Evolutionary conservation across 2,113 vertebrate genomes (phyloP).

Genomic region (Misgurnus anguillicaudatus): DNA sequence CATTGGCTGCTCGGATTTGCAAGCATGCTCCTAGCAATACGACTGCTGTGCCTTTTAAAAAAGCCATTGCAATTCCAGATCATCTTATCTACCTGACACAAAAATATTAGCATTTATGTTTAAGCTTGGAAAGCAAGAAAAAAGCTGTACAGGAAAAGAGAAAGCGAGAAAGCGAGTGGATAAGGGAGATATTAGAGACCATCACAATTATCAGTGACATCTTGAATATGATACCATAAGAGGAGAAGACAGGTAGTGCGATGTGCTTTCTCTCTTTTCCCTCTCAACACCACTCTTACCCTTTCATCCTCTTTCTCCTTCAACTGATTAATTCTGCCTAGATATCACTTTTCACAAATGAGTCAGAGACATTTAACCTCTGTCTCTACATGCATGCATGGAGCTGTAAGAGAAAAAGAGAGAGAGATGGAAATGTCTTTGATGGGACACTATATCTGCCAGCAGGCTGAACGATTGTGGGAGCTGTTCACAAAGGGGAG

Average conservation of each 20-base stretch:
- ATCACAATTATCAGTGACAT: conserved; percentile 66
- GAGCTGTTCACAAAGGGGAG: conserved; percentile 6
- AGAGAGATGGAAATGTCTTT: conserved; percentile 16
- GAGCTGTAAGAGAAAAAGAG: neutral
- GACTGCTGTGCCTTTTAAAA: conserved; percentile 34
- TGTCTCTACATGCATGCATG: conserved; percentile 36
- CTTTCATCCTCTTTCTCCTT: conserved; percentile 36
- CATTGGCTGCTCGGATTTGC: conserved; percentile 18
- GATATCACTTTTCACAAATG: conserved; percentile 55
- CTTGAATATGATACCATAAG: conserved; percentile 58
- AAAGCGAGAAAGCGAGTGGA: conserved; percentile 27
- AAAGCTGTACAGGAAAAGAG: conserved; percentile 39
- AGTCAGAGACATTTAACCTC: conserved; percentile 54
- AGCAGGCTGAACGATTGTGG: conserved; percentile 27
- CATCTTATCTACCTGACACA: conserved; percentile 27
- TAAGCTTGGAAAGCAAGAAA: conserved; percentile 7
- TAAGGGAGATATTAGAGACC: conserved; percentile 31
- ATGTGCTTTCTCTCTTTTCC: conserved; percentile 55
- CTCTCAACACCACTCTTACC: conserved; percentile 16
- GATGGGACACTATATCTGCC: conserved; percentile 41
- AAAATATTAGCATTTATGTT: conserved; percentile 39
- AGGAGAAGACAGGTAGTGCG: conserved; percentile 63
- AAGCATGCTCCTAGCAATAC: conserved; percentile 12
- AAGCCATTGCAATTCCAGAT: neutral
- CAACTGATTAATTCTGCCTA: conserved; percentile 42